These are phyloP conservation scores for Lethrus apterus DNA, from an alignment of 1,140 invertebrate species.

Conservation along the genomic window DNA sequence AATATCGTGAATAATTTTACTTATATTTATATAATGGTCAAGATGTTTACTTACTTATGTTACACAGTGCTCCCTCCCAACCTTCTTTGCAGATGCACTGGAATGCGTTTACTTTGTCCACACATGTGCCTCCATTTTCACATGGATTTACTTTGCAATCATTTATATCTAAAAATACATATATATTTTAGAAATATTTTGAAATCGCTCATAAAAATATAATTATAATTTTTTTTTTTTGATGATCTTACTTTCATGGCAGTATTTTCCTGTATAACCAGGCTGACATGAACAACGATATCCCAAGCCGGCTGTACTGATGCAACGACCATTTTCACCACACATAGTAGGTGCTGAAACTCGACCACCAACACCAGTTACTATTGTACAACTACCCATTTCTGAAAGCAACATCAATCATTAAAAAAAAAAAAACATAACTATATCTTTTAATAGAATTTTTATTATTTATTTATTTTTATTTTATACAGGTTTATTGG, in stretches of 20 bases:
- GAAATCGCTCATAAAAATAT: neutral
- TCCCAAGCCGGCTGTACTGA: conserved; percentile 52
- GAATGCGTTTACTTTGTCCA: conserved; percentile 68
- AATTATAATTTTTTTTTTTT: neutral
- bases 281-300: conserved; percentile 66
- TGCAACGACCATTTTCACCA: conserved; percentile 72
- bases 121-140: conserved; percentile 64
- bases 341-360: conserved; percentile 48
- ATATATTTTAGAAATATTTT: no score
- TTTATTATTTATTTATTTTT: no score
- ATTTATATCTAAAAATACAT: conserved; percentile 54
- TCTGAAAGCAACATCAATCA: conserved; percentile 29
- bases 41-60: conserved; percentile 47
- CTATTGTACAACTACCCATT: conserved; percentile 47
- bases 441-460: conserved; percentile 5
- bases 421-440: conserved; percentile 6
- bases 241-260: conserved; percentile 58
- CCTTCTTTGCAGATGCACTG: conserved; percentile 69
- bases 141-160: conserved; percentile 67
- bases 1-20: no score
- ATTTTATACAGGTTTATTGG: no score
- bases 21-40: neutral
- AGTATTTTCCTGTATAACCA: conserved; percentile 69
- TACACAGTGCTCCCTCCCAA: conserved; percentile 57
- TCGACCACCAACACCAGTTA: conserved; percentile 39